Conservation (phyloP, 1,140 invertebrate genomes). For the Archegozetes longisetosus region DNA sequence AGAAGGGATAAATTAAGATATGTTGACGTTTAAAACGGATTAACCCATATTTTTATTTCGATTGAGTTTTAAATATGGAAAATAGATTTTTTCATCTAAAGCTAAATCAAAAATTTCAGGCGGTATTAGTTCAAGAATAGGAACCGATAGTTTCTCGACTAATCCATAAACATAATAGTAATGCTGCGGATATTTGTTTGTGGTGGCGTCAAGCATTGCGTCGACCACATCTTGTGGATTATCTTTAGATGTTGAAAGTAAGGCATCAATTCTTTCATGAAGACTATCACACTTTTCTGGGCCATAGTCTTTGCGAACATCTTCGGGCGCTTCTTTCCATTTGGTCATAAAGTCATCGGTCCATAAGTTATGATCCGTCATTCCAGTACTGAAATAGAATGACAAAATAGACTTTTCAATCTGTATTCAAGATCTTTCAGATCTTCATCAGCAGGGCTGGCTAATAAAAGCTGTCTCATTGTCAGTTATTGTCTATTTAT, state of each 20-base stretch:
- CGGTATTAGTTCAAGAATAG: neutral
- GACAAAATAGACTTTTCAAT: neutral
- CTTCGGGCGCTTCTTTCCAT: neutral
- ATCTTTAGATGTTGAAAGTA: neutral
- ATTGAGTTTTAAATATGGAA: neutral
- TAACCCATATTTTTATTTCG: neutral
- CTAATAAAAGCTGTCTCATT: too few species aligned
- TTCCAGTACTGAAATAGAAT: slow-evolving; percentile 22
- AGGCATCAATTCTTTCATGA: neutral
- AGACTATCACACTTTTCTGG: neutral
- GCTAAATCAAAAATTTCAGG: neutral
- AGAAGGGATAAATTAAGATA: too few species aligned
- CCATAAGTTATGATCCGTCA: slow-evolving; percentile 19
- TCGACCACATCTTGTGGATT: slow-evolving; percentile 28
- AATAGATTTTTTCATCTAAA: neutral
- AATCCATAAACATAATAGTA: slow-evolving; percentile 8
- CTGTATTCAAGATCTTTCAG: too few species aligned
- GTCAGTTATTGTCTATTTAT: too few species aligned
- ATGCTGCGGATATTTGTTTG: slow-evolving; percentile 14
- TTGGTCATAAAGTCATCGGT: neutral
- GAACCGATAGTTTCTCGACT: neutral
- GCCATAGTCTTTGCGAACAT: neutral
- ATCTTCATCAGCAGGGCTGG: too few species aligned
- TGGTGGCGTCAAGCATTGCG: slow-evolving; percentile 26
- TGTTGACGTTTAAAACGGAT: too few species aligned